Evolutionary conservation across 2,113 vertebrate species (phyloP).

Genomic region (Nothobranchius furzeri): DNA sequence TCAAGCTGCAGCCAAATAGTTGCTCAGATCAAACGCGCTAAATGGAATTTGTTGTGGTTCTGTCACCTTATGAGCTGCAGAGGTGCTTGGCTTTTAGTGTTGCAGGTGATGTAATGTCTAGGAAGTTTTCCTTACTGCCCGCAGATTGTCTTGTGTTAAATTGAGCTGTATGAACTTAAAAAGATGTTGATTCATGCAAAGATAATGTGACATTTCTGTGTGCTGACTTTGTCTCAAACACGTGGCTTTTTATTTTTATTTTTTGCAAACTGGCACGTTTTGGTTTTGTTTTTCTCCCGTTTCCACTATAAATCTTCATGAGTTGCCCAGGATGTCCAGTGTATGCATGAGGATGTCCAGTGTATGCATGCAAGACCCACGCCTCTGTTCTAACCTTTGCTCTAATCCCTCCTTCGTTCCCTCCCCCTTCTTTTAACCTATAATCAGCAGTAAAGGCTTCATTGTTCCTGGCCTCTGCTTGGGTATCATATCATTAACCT

Average conservation of each 20-base stretch:
- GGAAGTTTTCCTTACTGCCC: not conserved
- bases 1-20: slow-evolving; percentile 7
- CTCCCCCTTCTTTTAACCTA: slow-evolving; percentile 54
- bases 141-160: slow-evolving; percentile 3
- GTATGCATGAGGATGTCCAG: slow-evolving; percentile 45
- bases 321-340: slow-evolving; percentile 44
- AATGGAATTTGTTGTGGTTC: slow-evolving; percentile 20
- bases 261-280: no score
- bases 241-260: not conserved
- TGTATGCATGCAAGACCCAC: slow-evolving; percentile 42
- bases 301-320: not conserved
- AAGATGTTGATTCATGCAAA: not conserved
- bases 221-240: not conserved
- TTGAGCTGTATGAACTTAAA: not conserved
- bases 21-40: slow-evolving; percentile 17
- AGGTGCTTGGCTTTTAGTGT: slow-evolving; percentile 19
- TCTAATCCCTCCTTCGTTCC: slow-evolving; percentile 49
- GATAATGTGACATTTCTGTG: slow-evolving; percentile 4
- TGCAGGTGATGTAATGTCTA: not conserved
- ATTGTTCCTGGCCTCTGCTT: slow-evolving; percentile 73
- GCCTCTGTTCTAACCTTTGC: slow-evolving; percentile 68
- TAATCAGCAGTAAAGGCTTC: slow-evolving; percentile 71
- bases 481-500: slow-evolving; percentile 77
- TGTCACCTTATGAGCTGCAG: slow-evolving; percentile 16
- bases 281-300: no score